Conservation (phyloP, 2,888 invertebrate species). For the Heliconius erato region DNA sequence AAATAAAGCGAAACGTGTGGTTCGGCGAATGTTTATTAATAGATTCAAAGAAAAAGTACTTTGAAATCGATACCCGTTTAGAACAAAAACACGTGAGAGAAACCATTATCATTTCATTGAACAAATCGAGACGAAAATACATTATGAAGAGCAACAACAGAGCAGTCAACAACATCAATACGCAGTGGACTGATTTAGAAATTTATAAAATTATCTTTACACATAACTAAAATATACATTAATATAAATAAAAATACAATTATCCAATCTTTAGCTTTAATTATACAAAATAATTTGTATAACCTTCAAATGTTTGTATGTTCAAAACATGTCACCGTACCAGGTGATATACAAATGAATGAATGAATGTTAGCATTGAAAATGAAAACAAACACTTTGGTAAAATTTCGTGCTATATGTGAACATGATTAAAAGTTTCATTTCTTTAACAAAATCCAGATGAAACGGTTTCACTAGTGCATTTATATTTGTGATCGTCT, state of each 20-base stretch:
- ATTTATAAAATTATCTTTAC: not conserved
- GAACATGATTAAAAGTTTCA: conserved; percentile 21
- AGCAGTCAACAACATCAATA: not conserved
- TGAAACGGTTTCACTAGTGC: conserved; percentile 55
- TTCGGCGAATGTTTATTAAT: not conserved
- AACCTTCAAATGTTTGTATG: conserved; percentile 53
- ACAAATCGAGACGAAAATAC: conserved; percentile 3
- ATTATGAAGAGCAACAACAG: not conserved
- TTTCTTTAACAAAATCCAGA: conserved; percentile 55
- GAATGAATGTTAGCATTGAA: conserved; percentile 23
- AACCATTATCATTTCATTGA: not conserved
- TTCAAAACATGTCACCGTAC: conserved; percentile 21
- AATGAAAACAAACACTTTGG: conserved; percentile 25
- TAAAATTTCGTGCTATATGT: conserved; percentile 24
- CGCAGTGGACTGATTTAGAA: not conserved
- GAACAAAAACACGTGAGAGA: not conserved
- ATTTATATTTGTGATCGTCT: conserved; percentile 47
- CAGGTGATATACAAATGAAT: conserved; percentile 12
- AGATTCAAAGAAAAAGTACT: not conserved
- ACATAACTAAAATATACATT: not conserved
- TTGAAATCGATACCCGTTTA: not conserved
- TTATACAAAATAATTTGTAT: not conserved
- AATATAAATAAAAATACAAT: not conserved
- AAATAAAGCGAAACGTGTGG: not conserved
- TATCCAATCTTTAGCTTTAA: not conserved